Evolutionary conservation across 2,797 vertebrate species (phyloP).

Genomic region (Nannoperca obscura): DNA sequence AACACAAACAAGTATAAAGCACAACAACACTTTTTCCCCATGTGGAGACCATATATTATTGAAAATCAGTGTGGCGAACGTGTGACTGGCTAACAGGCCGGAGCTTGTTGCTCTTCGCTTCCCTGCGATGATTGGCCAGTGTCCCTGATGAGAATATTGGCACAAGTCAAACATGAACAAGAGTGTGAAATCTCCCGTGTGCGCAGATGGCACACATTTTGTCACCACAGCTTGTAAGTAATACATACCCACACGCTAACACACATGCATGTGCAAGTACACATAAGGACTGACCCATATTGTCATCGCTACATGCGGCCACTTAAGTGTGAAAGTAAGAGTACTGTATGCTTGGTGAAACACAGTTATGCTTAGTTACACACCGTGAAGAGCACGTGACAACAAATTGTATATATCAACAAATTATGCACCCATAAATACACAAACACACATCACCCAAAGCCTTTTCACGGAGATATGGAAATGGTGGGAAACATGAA

Average conservation of each 20-base stretch:
- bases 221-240: slow-evolving; percentile 77
- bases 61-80: slow-evolving; percentile 40
- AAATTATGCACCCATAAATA: slow-evolving; percentile 20
- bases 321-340: slow-evolving; percentile 61
- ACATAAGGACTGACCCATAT: slow-evolving; percentile 53
- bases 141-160: slow-evolving; percentile 72
- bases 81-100: slow-evolving; percentile 58
- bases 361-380: slow-evolving; percentile 38
- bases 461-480: slow-evolving; percentile 34
- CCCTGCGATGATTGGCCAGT: slow-evolving; percentile 71
- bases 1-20: slow-evolving; percentile 15
- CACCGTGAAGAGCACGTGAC: slow-evolving; percentile 14
- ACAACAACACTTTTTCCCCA: slow-evolving; percentile 16
- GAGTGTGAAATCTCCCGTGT: slow-evolving; percentile 80
- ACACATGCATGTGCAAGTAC: slow-evolving; percentile 17
- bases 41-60: slow-evolving; percentile 38
- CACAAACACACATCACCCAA: slow-evolving; percentile 17
- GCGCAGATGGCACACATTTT: slow-evolving; percentile 82
- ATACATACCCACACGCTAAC: slow-evolving; percentile 53
- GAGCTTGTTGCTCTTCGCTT: slow-evolving; percentile 71
- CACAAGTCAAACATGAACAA: slow-evolving; percentile 67
- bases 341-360: slow-evolving; percentile 46
- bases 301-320: slow-evolving; percentile 49
- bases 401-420: slow-evolving; percentile 1
- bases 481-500: slow-evolving; percentile 30